phyloP scores from a whole-genome alignment of 2,797 vertebrate species.

The Tolypeutes matacus region DNA sequence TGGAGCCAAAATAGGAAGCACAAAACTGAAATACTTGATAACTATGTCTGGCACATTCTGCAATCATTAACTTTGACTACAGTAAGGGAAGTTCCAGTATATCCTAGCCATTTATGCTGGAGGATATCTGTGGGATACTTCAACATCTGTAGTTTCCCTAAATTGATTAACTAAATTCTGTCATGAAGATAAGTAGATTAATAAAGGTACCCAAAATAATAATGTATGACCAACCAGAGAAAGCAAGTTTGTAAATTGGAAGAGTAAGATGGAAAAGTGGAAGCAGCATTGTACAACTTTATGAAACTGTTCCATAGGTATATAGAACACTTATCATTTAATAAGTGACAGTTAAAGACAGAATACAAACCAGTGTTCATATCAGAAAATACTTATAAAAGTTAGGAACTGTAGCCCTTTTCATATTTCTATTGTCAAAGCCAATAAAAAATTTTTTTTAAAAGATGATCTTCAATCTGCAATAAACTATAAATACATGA shows the following conservation, averaged over 20 bases:
- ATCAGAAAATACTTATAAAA: neutral
- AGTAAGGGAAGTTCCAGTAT: neutral
- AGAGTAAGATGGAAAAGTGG: neutral
- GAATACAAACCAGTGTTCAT: neutral
- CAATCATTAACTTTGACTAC: neutral
- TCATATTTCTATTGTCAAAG: constrained; percentile 26
- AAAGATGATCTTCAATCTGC: constrained; percentile 26
- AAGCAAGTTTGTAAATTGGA: neutral
- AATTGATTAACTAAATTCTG: neutral
- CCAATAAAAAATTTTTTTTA: neutral
- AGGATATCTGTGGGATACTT: neutral
- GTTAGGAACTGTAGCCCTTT: neutral
- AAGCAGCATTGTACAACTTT: neutral
- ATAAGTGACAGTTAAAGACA: neutral
- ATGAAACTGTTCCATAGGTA: neutral
- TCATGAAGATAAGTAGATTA: neutral
- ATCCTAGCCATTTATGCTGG: neutral
- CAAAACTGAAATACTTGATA: neutral
- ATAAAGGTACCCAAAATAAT: neutral
- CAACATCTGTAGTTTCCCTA: neutral
- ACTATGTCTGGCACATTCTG: neutral
- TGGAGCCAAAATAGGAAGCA: neutral
- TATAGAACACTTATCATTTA: too few relatives aligned
- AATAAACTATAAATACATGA: neutral
- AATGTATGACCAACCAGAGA: neutral